Evolutionary conservation across 2,888 invertebrate species (phyloP), one percentile per base, ranked within the genome.

Genomic region (Lucinisca nassula): DNA sequence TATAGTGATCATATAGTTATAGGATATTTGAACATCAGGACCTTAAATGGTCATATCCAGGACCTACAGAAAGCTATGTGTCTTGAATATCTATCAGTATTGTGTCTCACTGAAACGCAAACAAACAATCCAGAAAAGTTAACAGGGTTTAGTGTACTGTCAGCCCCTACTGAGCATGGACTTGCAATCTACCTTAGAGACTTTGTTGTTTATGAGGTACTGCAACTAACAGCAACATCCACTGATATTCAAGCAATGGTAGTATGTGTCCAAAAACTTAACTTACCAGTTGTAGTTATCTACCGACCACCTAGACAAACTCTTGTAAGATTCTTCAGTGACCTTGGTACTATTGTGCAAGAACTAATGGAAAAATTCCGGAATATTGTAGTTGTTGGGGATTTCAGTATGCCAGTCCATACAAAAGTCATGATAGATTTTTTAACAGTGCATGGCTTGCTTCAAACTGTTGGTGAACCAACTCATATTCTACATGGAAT

Each of bases 331-430:
- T 61, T 61, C 61, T 61, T 61, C 30, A 17, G 30, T 61, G 30
- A 17, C 30, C 61, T 61, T 17, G 27, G 30, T 61, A 17, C 2
- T 17, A 61, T 61, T 61, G 30, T 30, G 6, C 4, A 3, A 27
- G 61, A 61, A 4, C 17, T 61, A 17, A 1, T 61, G 61, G 61
- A 6, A 61, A 61, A 17, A 17, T 61, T 61, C 21, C 30, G 4
- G 30, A 24, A 61, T 61, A 27, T 61, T 27, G 2, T 10, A 61
- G 2, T 61, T 17, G 30, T 61, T 27, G 61, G 61, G 24, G 61
- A 61, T 17, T 61, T 61, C 61, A 61, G 27, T 30, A 61, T 61
- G 61, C 61, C 61, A 61, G 61, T 61, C 21, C 61, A 61, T 61
- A 61, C 61, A 61, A 27, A 6, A 61, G 61, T 30, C 17, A 10